phyloP scores from a whole-genome alignment of 2,888 invertebrate genomes.

The Neuroscelio doddi region DNA sequence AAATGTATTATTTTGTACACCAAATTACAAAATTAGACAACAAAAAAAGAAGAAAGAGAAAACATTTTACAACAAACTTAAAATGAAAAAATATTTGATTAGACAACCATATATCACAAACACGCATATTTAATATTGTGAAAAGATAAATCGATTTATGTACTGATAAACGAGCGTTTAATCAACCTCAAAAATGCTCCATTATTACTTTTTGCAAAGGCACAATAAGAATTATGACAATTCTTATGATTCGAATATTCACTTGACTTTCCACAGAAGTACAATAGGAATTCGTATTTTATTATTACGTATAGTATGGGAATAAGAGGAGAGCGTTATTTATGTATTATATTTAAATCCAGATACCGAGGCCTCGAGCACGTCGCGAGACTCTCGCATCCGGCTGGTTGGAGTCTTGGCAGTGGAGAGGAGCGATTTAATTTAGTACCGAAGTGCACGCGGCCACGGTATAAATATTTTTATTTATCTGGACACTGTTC shows the following conservation, averaged over 20 bases:
- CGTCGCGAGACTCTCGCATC: slow-evolving; percentile 29
- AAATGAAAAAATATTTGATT: no score
- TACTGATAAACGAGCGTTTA: slow-evolving; percentile 15
- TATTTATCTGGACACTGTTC: slow-evolving; percentile 55
- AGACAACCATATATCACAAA: no score
- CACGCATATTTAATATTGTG: no score
- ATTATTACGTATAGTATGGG: slow-evolving; percentile 4
- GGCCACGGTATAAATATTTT: slow-evolving; percentile 55
- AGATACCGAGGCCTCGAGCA: slow-evolving; percentile 2
- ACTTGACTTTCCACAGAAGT: slow-evolving; percentile 3
- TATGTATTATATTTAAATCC: slow-evolving; percentile 16
- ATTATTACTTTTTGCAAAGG: not conserved
- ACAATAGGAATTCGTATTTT: slow-evolving; percentile 12
- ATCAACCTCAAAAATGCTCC: slow-evolving; percentile 5
- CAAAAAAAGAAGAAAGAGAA: no score
- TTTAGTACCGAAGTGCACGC: slow-evolving; percentile 53
- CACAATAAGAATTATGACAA: slow-evolving; percentile 12
- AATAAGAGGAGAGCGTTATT: slow-evolving; percentile 5
- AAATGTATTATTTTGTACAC: no score
- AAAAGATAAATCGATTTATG: slow-evolving; percentile 9
- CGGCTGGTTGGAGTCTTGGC: slow-evolving; percentile 44
- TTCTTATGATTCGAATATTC: slow-evolving; percentile 13
- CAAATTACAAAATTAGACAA: no score
- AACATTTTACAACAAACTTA: no score
- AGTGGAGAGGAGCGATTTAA: slow-evolving; percentile 49